Evolutionary conservation across 2,888 invertebrate species (phyloP).

Genomic region (Apamea anceps): DNA sequence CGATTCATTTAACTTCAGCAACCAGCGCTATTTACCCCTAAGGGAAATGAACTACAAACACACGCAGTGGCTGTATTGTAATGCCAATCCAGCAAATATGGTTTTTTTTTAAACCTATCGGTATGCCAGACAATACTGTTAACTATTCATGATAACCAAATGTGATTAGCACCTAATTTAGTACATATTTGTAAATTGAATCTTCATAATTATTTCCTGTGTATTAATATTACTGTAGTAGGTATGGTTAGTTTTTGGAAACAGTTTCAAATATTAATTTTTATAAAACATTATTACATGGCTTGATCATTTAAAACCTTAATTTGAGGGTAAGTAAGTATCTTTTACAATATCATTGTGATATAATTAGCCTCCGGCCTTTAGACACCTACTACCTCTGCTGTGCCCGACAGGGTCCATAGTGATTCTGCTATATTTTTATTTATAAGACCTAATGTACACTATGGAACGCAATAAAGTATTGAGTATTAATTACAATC

Average conservation of each 20-base stretch:
- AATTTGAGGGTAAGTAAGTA: not conserved
- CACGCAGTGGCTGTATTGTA: not conserved
- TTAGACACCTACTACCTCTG: too few species aligned
- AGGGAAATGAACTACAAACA: too few species aligned
- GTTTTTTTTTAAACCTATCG: not conserved
- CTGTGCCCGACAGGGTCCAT: too few species aligned
- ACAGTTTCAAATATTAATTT: not conserved
- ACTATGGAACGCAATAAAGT: too few species aligned
- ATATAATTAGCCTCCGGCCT: not conserved
- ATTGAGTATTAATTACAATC: too few species aligned
- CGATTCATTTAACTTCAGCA: not conserved
- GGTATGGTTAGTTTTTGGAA: not conserved
- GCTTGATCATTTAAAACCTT: not conserved
- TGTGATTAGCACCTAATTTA: slow-evolving; percentile 20
- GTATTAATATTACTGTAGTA: not conserved
- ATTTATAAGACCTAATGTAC: too few species aligned
- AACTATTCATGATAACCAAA: not conserved
- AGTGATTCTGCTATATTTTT: too few species aligned
- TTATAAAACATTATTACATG: too few species aligned
- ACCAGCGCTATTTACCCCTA: not conserved
- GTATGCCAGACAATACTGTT: not conserved
- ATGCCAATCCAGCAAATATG: not conserved
- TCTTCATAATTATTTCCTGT: slow-evolving; percentile 12
- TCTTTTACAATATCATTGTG: not conserved
- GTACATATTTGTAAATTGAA: slow-evolving; percentile 13